Conservation (phyloP, 2,888 invertebrate species). For the Arge pagana region DNA sequence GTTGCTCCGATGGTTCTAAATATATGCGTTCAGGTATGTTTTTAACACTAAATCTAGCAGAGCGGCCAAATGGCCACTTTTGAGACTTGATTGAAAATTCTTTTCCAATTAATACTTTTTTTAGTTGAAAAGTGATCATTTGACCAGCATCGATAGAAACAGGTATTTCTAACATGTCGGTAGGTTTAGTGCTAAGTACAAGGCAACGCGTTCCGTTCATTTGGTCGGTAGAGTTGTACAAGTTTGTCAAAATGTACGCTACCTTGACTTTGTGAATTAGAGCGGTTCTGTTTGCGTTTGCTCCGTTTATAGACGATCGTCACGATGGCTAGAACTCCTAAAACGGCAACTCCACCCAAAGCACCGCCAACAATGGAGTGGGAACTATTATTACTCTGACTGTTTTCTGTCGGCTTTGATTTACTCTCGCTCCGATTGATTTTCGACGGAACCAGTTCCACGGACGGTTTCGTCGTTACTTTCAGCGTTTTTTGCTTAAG, state of each 20-base stretch:
- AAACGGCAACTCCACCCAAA: conserved; percentile 60
- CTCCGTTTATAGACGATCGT: conserved; percentile 60
- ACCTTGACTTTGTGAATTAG: conserved; percentile 53
- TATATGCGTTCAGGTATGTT: no score
- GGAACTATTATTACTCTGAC: conserved; percentile 50
- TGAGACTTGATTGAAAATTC: no score
- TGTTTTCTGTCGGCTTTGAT: conserved; percentile 51
- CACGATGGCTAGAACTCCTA: conserved; percentile 53
- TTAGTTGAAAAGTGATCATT: no score
- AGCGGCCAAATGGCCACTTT: no score
- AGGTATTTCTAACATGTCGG: no score
- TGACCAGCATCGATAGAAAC: no score
- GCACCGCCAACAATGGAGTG: conserved; percentile 65
- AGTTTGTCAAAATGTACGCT: conserved; percentile 9
- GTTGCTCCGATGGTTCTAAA: no score
- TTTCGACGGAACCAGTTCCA: conserved; percentile 43
- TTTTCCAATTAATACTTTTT: no score
- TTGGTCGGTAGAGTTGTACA: no score
- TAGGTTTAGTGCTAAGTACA: no score
- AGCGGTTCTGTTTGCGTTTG: conserved; percentile 59
- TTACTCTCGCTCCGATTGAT: conserved; percentile 41
- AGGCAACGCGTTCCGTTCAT: no score
- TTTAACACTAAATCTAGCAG: no score
- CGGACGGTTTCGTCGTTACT: conserved; percentile 40
- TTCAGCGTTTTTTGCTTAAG: conserved; percentile 68